A percentile compares a stretch with the other conserved stretches of the same genome.
These are phyloP conservation scores for Steatocranus sp. DNA, from an alignment of 2,797 vertebrate species.

Conservation along the genomic window DNA sequence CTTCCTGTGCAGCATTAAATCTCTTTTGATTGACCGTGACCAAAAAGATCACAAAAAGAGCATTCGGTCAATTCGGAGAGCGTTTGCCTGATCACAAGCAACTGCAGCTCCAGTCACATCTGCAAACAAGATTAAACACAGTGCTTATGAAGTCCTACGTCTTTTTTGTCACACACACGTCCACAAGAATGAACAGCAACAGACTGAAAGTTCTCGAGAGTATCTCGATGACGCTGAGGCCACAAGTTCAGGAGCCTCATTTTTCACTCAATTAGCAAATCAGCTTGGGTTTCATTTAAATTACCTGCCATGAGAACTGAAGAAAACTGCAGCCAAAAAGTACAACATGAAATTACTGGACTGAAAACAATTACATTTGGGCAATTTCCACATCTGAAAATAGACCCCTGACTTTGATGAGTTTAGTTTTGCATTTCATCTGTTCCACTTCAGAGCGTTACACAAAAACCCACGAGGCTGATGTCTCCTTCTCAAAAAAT, in stretches of 20 bases:
- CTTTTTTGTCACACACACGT: neutral
- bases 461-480: neutral
- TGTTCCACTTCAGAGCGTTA: slow-evolving; percentile 5
- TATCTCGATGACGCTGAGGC: neutral
- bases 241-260: slow-evolving; percentile 26
- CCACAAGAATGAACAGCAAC: neutral
- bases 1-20: neutral
- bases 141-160: neutral
- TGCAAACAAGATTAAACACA: slow-evolving; percentile 6
- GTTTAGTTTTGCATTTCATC: slow-evolving; percentile 15
- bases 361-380: slow-evolving; percentile 30
- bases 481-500: slow-evolving; percentile 13
- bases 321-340: neutral
- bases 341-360: slow-evolving; percentile 1
- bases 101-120: neutral
- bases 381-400: slow-evolving; percentile 22
- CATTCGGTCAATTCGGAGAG: neutral
- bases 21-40: neutral
- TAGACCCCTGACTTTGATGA: slow-evolving; percentile 14
- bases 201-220: neutral
- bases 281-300: slow-evolving; percentile 23
- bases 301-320: neutral
- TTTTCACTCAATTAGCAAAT: slow-evolving; percentile 48
- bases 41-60: neutral
- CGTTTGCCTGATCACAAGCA: neutral